Evolutionary conservation across 2,888 invertebrate genomes (phyloP).

Genomic region (Dromius quadrimaculatus): DNA sequence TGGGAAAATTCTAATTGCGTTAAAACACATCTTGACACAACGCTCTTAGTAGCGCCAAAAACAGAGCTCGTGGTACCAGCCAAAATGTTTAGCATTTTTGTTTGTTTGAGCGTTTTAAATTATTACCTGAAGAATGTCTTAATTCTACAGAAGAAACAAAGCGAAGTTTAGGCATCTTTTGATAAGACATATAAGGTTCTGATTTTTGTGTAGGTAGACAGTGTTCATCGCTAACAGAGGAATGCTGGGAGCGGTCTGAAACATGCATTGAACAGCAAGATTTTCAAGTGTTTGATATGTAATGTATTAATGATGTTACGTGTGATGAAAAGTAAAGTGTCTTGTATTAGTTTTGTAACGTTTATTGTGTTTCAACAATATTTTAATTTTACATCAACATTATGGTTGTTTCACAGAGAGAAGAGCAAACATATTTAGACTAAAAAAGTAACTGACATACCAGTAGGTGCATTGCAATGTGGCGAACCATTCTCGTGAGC

Average conservation of each 20-base stretch:
- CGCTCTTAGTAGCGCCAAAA: too few relatives aligned
- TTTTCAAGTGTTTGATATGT: slow-evolving; percentile 7
- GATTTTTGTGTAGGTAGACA: slow-evolving; percentile 63
- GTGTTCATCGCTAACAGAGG: slow-evolving; percentile 71
- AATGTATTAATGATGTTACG: slow-evolving; percentile 11
- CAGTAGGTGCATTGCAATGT: slow-evolving; percentile 57
- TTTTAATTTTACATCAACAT: slow-evolving; percentile 26
- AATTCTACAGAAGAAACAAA: slow-evolving; percentile 87
- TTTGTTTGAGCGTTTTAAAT: too few relatives aligned
- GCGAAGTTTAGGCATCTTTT: slow-evolving; percentile 78
- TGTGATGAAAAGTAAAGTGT: slow-evolving; percentile 35
- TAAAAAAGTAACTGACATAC: slow-evolving; percentile 51
- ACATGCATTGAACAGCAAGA: slow-evolving; percentile 63
- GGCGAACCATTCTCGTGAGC: slow-evolving; percentile 59
- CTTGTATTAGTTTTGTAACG: slow-evolving; percentile 22
- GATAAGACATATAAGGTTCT: slow-evolving; percentile 65
- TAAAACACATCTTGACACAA: too few relatives aligned
- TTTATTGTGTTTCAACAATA: slow-evolving; percentile 32
- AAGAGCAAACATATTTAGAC: slow-evolving; percentile 22
- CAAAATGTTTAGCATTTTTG: too few relatives aligned
- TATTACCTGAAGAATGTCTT: slow-evolving; percentile 82
- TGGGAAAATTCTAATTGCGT: too few relatives aligned
- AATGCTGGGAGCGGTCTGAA: slow-evolving; percentile 73
- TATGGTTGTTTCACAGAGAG: slow-evolving; percentile 3
- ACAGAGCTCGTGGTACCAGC: too few relatives aligned